These are phyloP conservation scores for Anarsia innoxiella DNA, from an alignment of 2,888 invertebrate genomes.

Conservation along the genomic window DNA sequence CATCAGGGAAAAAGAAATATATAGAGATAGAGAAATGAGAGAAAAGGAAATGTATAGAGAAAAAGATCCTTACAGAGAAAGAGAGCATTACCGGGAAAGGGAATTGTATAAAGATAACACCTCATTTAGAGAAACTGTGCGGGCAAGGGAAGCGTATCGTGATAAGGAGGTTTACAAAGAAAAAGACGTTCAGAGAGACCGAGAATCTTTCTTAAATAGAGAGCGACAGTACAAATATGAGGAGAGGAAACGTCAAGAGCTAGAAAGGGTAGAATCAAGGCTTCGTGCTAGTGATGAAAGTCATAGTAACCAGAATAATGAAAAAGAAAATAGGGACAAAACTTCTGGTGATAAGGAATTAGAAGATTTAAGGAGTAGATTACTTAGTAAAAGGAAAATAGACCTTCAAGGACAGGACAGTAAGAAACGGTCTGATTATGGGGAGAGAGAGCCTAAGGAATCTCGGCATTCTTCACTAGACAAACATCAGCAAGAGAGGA, in stretches of 20 bases:
- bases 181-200: constrained; percentile 49
- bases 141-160: constrained; percentile 45
- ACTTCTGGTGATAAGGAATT: constrained; percentile 77
- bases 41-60: constrained; percentile 40
- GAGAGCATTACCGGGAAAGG: constrained; percentile 56
- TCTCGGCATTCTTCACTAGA: constrained; percentile 53
- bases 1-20: constrained; percentile 30
- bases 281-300: constrained; percentile 57
- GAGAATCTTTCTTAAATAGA: constrained; percentile 45
- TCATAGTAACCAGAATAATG: constrained; percentile 50
- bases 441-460: constrained; percentile 59
- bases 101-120: constrained; percentile 60
- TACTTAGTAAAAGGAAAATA: constrained; percentile 81
- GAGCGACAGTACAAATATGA: constrained; percentile 56
- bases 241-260: constrained; percentile 52
- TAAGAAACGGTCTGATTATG: constrained; percentile 57
- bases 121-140: constrained; percentile 41
- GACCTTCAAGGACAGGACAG: constrained; percentile 72
- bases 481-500: constrained; percentile 76
- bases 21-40: constrained; percentile 40
- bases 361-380: constrained; percentile 84
- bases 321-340: constrained; percentile 67
- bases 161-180: constrained; percentile 50
- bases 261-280: constrained; percentile 47
- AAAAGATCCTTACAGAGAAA: constrained; percentile 53